phyloP scores from a whole-genome alignment of 2,113 vertebrate genomes.

The Myxocyprinus asiaticus region DNA sequence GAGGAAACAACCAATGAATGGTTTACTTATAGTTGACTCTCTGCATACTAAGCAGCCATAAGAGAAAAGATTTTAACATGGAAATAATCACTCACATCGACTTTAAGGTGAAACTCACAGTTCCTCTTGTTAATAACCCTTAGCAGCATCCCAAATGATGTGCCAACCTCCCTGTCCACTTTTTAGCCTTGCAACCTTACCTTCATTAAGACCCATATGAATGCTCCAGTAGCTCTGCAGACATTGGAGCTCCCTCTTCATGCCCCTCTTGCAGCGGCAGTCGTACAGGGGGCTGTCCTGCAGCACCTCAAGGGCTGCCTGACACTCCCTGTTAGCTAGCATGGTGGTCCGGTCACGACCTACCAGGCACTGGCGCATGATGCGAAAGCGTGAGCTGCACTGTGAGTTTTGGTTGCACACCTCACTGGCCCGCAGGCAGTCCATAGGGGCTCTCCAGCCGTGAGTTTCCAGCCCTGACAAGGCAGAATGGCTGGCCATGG shows the following conservation, averaged over 20 bases:
- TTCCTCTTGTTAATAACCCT: too few species aligned
- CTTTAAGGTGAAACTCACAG: too few species aligned
- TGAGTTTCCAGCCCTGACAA: constrained; percentile 71
- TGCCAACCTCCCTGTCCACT: constrained; percentile 20
- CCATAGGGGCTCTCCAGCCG: constrained; percentile 84
- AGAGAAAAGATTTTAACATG: too few species aligned
- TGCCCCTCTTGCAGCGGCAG: constrained; percentile 91
- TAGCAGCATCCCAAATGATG: background rate
- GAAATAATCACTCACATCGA: too few species aligned
- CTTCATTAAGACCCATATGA: constrained; percentile 87
- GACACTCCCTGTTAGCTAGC: constrained; percentile 92
- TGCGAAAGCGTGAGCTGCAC: constrained; percentile 93
- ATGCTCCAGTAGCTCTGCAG: constrained; percentile 98
- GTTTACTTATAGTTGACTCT: too few species aligned
- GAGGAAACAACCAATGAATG: too few species aligned
- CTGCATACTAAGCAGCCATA: too few species aligned
- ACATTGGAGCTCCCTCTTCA: constrained; percentile 95
- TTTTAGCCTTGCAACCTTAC: constrained; percentile 64
- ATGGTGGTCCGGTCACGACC: constrained; percentile 88
- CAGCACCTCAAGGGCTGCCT: constrained; percentile 88
- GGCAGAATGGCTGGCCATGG: constrained; percentile 70
- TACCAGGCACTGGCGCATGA: constrained; percentile 92
- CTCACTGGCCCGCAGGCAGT: constrained; percentile 91
- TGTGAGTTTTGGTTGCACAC: constrained; percentile 86
- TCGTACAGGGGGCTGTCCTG: constrained; percentile 88